Percentiles rank a stretch among this genome's conserved stretches.
These are phyloP conservation scores for Dolichotis patagonum DNA, from an alignment of 2,113 vertebrate genomes.

Conservation along the genomic window DNA sequence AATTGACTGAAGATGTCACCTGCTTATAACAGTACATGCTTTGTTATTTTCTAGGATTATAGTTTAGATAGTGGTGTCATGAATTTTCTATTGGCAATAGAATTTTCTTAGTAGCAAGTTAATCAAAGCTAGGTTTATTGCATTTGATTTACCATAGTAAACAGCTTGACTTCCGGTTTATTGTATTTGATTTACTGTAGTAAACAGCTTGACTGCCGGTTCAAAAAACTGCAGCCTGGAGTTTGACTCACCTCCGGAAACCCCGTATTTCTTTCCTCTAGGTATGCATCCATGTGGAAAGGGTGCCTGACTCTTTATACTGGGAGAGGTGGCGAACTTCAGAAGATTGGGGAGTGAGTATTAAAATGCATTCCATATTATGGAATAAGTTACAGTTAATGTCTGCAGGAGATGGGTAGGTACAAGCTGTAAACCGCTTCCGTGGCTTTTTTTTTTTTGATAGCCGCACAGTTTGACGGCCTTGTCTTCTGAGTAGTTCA, in stretches of 20 bases:
- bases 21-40: not conserved
- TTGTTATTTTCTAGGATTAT: not conserved
- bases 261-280: conserved; percentile 69
- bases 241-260: not conserved
- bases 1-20: not conserved
- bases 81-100: not conserved
- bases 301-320: conserved; percentile 98
- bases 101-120: conserved; percentile 39
- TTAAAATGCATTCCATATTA: conserved; percentile 46
- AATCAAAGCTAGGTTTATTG: not conserved
- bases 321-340: conserved; percentile 97
- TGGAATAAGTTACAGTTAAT: not conserved
- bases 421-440: not conserved
- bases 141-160: not conserved
- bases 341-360: conserved; percentile 99
- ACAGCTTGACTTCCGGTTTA: not conserved
- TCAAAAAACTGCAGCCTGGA: not conserved
- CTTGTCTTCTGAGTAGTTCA: not conserved
- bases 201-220: not conserved
- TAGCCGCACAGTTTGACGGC: not conserved
- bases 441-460: not conserved
- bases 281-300: conserved; percentile 99
- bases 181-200: not conserved
- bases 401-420: conserved; percentile 32
- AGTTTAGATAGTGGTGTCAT: not conserved